Evolutionary conservation across 92 coral and sea anemone species (phyloP), one percentile per base, ranked within the genome.

Genomic region (Epizoanthus illoricatus): DNA sequence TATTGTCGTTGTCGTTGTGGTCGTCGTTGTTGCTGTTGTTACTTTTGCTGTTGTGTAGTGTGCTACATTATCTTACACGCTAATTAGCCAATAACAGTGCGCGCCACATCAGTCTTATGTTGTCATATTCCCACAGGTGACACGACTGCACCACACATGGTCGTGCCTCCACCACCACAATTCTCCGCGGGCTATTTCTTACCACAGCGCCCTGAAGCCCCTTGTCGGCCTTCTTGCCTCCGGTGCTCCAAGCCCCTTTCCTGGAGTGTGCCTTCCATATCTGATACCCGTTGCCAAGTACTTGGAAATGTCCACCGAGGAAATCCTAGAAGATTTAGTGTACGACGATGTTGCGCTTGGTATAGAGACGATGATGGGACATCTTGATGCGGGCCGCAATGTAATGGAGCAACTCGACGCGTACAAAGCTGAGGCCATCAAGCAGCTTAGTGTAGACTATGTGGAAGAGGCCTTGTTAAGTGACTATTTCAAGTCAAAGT

Each of bases 171-270:
- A 97, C 47, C 98, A 94, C 79, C 92, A 90, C 84, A 89, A 90
- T 82, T 91, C 94, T 79, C 79, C 92, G 2, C 88, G 92, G 21
- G 97, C 99, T 2, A 94, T 94, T 42, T 90, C 94, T 33, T 94
- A 87, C 80, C 98, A 97, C 89, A 97, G 97, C 87, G 91, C 96
- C 20, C 90, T 97, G 36, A 94, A 93, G 80, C 95, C 99, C n/a
- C 84, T 97, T 7, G 95, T 90, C 76, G 91, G 89, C 55, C 95
- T 97, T 55, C 76, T 97, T 33, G 89, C 90, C 85, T 91, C 99
- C 36, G 98, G 97, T 20, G 99, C 98, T 80, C 97, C 94, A 5
- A 92, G 97, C 86, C 99, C 99, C 84, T 97, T 92, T 73, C 98
- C 97, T 13, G 99, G 99, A 56, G 98, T 91, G 76, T 91, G 99